These are phyloP conservation scores for Uloborus plumipes DNA, from an alignment of 2,888 invertebrate genomes.

Conservation along the genomic window DNA sequence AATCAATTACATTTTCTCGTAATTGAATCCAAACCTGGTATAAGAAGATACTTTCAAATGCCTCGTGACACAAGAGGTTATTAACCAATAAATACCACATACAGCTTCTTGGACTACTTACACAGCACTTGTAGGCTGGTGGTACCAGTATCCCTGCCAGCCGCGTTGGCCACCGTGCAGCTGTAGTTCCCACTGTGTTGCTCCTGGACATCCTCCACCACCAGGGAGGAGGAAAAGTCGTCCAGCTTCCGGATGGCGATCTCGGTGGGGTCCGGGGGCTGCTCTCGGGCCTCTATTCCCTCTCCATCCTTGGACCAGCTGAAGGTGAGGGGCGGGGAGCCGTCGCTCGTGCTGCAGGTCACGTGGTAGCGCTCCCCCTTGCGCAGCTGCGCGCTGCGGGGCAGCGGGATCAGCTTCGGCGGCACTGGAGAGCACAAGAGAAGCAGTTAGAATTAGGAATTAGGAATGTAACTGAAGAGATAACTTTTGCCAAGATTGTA, in stretches of 20 bases:
- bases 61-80: no score
- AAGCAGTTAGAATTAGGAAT: no score
- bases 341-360: conserved; percentile 59
- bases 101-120: conserved; percentile 17
- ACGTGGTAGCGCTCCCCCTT: conserved; percentile 54
- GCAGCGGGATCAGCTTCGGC: conserved; percentile 49
- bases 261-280: conserved; percentile 29
- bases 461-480: no score
- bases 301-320: conserved; percentile 61
- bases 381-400: conserved; percentile 41
- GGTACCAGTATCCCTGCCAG: conserved; percentile 48
- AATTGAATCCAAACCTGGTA: no score
- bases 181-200: conserved; percentile 56
- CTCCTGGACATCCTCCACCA: conserved; percentile 57
- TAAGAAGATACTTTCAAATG: no score
- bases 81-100: no score
- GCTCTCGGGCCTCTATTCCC: conserved; percentile 21
- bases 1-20: no score
- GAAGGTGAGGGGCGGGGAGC: conserved; percentile 59
- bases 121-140: conserved; percentile 54
- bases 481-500: no score
- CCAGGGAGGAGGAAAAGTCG: conserved; percentile 50
- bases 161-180: conserved; percentile 43
- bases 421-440: conserved; percentile 46
- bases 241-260: conserved; percentile 28